A percentile compares a stretch with the other conserved stretches of the same genome.
These are phyloP conservation scores for human (Homo sapiens) DNA, from an alignment of 2,113 vertebrate species.

Conservation along the genomic window DNA sequence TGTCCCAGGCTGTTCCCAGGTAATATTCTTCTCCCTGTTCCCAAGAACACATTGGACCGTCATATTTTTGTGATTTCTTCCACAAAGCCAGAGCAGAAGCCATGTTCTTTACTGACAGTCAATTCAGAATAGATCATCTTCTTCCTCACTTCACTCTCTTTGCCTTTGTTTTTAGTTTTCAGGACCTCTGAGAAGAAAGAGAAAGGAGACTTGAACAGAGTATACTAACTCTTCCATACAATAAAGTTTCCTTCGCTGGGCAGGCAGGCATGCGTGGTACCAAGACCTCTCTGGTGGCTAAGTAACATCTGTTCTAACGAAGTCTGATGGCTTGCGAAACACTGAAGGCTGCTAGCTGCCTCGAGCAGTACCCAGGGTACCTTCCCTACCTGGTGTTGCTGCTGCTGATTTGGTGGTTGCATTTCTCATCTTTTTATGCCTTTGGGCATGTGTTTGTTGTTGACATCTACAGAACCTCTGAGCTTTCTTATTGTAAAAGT, in stretches of 20 bases:
- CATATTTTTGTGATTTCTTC: background rate
- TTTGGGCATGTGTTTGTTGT: conserved; percentile 1
- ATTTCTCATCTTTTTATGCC: background rate
- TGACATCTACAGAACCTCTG: conserved; percentile 51
- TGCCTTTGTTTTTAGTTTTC: conserved; percentile 37
- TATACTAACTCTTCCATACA: background rate
- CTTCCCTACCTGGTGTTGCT: conserved; percentile 40
- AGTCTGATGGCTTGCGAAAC: background rate
- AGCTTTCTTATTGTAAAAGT: conserved; percentile 49
- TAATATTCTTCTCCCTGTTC: background rate
- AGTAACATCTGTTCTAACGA: conserved; percentile 62
- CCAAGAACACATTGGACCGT: background rate
- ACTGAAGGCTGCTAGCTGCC: background rate
- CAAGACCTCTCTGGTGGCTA: conserved; percentile 29
- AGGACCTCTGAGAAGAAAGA: background rate
- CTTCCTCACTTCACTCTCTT: background rate
- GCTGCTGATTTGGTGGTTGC: background rate
- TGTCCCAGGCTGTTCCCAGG: background rate
- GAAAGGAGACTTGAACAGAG: conserved; percentile 1
- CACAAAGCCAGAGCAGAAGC: background rate
- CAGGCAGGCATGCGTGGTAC: background rate
- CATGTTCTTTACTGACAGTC: background rate
- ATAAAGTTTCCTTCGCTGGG: background rate
- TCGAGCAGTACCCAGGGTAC: background rate
- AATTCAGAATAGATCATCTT: background rate